Conservation (phyloP, 2,797 vertebrate species). For the Meriones psammophilus region DNA sequence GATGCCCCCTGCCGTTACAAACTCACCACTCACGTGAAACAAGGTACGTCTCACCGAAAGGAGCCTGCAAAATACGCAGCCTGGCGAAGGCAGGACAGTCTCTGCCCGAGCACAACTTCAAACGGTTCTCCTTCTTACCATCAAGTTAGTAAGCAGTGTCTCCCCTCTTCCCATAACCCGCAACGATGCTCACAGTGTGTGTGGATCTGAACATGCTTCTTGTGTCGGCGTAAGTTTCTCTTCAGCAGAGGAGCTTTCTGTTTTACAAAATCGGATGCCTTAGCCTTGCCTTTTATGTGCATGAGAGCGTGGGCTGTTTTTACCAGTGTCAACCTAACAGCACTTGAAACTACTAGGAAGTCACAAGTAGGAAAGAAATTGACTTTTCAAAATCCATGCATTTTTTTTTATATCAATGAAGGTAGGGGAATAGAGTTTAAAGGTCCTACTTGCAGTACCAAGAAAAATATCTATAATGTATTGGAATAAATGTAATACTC, state of each 20-base stretch:
- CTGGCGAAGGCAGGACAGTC: not conserved
- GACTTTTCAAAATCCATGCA: not conserved
- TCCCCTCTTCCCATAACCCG: not conserved
- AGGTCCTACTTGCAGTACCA: constrained; percentile 5
- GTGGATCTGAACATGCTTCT: not conserved
- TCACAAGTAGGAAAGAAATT: not conserved
- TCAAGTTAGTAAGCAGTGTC: not conserved
- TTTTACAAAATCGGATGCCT: not conserved
- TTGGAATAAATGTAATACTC: not conserved
- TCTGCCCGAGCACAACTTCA: not conserved
- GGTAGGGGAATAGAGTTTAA: not conserved
- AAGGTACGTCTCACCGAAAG: not conserved
- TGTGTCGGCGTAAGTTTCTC: not conserved
- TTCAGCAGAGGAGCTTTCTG: not conserved
- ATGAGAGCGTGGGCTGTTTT: not conserved
- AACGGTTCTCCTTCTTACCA: not conserved
- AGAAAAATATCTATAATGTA: not conserved
- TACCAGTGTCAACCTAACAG: constrained; percentile 13
- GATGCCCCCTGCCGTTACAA: not conserved
- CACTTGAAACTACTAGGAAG: not conserved
- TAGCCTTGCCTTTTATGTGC: not conserved
- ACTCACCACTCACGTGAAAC: not conserved
- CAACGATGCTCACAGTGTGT: not conserved
- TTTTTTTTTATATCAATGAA: not conserved
- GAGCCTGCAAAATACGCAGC: not conserved